A percentile compares a stretch with the other conserved stretches of the same genome.
Evolutionary conservation across 2,888 invertebrate genomes (phyloP).

Genomic region (Catocala nupta): DNA sequence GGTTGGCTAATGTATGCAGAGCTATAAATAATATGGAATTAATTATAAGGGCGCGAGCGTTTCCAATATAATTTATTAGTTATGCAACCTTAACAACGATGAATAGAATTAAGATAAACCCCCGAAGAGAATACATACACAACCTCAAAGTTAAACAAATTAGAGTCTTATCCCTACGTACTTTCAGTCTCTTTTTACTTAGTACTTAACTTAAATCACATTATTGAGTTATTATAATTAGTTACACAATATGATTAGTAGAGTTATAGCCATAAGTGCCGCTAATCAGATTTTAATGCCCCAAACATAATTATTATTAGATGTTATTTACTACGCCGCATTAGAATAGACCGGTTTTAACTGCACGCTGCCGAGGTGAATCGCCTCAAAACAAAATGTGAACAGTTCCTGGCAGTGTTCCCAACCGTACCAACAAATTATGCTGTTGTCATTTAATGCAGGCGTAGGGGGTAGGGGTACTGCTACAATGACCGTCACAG

Average conservation of each 20-base stretch:
- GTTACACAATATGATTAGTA: conserved; percentile 5
- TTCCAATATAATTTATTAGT: conserved; percentile 53
- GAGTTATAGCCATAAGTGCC: conserved; percentile 12
- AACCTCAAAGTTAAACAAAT: background rate
- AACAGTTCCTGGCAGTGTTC: conserved; percentile 68
- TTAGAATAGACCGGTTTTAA: conserved; percentile 44
- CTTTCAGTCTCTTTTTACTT: background rate
- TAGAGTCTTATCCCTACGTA: background rate
- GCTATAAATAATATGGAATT: conserved; percentile 74
- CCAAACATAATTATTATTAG: conserved; percentile 32
- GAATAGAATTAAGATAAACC: conserved; percentile 2
- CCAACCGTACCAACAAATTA: conserved; percentile 61
- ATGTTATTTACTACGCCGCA: conserved; percentile 26
- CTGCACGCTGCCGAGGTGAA: conserved; percentile 56
- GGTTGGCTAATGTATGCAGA: conserved; percentile 71
- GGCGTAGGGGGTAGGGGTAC: conserved; percentile 32
- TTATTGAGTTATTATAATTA: conserved; percentile 5
- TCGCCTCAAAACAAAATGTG: conserved; percentile 60
- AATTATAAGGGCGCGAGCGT: conserved; percentile 60
- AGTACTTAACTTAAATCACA: background rate
- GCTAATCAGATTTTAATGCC: conserved; percentile 41
- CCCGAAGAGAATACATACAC: background rate
- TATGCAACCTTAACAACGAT: conserved; percentile 18
- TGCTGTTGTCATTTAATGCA: conserved; percentile 60
- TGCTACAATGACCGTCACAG: conserved; percentile 56